Evolutionary conservation across 1,140 invertebrate species (phyloP), one percentile per base, ranked within the genome.

Genomic region (Diuraphis noxia): DNA sequence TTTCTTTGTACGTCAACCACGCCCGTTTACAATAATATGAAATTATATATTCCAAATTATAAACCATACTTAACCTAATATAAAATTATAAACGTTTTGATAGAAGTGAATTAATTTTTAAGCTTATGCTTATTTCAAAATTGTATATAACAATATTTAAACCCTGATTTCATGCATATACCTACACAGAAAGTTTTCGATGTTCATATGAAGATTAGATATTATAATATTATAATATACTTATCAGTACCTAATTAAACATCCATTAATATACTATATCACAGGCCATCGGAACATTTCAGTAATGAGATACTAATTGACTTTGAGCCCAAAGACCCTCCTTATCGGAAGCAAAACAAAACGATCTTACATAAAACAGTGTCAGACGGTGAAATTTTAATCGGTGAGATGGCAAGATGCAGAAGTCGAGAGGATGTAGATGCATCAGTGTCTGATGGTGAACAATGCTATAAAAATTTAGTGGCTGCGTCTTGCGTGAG

Each of bases 291-390:
- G 95, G 96, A 93, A 92, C 92, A 81, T 30, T 49, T 1, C 30
- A 46, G 25, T 46, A 91, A 82, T 77, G 97, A 98, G 94, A 97
- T 98, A 92, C 96, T 98, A 84, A 97, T 98, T 92, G 96, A 97
- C 93, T 98, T 97, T 93, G 97, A 98, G 94, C 93, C 93, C 38
- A 81, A 91, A 46, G 92, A 92, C 19, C 79, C 92, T 43, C 88
- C 92, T 49, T 93, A 94, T 79, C 93, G 94, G 43, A 94, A 94
- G 85, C 92, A 94, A 93, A 95, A 95, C 93, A 95, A 95, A 93
- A 94, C 95, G 93, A 94, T 95, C n/a, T 93, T 97, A 56, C 95
- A 96, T 79, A 97, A 97, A 94, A 97, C 97, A 0, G 94, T 96
- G 49, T 97, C 96, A 0, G 97, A 97, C 93, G 96, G 97, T 7